A percentile compares a stretch with the other conserved stretches of the same genome.
These are phyloP conservation scores for Cydia strobilella DNA, from an alignment of 1,140 invertebrate genomes.

Conservation along the genomic window DNA sequence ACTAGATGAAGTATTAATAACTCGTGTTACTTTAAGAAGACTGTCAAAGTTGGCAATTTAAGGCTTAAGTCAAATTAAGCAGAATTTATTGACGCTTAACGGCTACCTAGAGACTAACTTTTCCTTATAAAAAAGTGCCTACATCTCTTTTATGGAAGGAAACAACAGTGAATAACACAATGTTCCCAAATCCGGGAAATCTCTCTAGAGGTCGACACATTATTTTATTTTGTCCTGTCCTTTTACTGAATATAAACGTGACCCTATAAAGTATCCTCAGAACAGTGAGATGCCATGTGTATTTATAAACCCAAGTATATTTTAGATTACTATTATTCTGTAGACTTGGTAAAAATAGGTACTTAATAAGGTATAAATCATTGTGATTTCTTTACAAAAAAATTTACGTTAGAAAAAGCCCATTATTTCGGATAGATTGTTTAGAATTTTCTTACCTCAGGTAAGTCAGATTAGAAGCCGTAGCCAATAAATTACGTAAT, in stretches of 20 bases:
- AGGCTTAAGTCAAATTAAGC: constrained; percentile 21
- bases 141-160: background rate
- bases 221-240: background rate
- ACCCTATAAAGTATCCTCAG: constrained; percentile 3
- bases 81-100: constrained; percentile 27
- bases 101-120: constrained; percentile 11
- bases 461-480: no score
- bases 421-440: no score
- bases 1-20: background rate
- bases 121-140: constrained; percentile 17
- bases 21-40: background rate
- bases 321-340: background rate
- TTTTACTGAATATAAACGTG: constrained; percentile 17
- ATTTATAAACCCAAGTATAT: background rate
- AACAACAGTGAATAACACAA: constrained; percentile 7
- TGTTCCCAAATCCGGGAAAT: constrained; percentile 13
- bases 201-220: constrained; percentile 9
- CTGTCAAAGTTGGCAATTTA: background rate
- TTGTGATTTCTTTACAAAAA: no score
- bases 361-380: background rate
- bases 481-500: no score
- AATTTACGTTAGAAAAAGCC: no score
- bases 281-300: background rate
- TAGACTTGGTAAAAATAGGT: background rate
- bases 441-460: no score